Evolutionary conservation across 2,888 invertebrate genomes (phyloP).

Genomic region (Idaea straminata): DNA sequence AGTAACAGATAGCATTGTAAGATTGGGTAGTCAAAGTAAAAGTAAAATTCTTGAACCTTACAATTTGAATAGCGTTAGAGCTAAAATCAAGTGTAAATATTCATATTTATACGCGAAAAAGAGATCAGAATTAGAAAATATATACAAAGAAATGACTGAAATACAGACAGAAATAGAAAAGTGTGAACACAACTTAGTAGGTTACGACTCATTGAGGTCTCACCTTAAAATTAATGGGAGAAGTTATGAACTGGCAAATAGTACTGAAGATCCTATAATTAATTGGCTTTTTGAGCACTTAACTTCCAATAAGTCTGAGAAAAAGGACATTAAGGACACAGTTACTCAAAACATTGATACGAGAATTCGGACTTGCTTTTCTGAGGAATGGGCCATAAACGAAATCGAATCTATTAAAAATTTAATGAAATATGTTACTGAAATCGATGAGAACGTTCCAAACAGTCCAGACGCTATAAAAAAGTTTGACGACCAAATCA

Average conservation of each 20-base stretch:
- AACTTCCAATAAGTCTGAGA: conserved; percentile 22
- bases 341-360: conserved; percentile 47
- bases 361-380: conserved; percentile 57
- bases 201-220: conserved; percentile 50
- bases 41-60: conserved; percentile 76
- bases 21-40: conserved; percentile 86
- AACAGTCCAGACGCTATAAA: conserved; percentile 49
- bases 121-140: conserved; percentile 50
- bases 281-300: conserved; percentile 60
- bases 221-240: conserved; percentile 46
- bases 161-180: conserved; percentile 64
- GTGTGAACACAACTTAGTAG: conserved; percentile 59
- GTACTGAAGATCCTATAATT: conserved; percentile 55
- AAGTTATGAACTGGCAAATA: conserved; percentile 41
- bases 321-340: conserved; percentile 34
- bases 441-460: conserved; percentile 46
- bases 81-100: conserved; percentile 59
- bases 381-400: conserved; percentile 55
- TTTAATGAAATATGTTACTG: conserved; percentile 56
- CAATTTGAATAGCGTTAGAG: conserved; percentile 66
- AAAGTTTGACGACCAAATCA: conserved; percentile 50
- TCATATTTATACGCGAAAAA: conserved; percentile 57
- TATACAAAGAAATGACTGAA: conserved; percentile 58
- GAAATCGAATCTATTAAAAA: conserved; percentile 62
- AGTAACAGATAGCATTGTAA: conserved; percentile 81